Conservation (phyloP, 2,888 invertebrate genomes). For the Catocala nupta region DNA sequence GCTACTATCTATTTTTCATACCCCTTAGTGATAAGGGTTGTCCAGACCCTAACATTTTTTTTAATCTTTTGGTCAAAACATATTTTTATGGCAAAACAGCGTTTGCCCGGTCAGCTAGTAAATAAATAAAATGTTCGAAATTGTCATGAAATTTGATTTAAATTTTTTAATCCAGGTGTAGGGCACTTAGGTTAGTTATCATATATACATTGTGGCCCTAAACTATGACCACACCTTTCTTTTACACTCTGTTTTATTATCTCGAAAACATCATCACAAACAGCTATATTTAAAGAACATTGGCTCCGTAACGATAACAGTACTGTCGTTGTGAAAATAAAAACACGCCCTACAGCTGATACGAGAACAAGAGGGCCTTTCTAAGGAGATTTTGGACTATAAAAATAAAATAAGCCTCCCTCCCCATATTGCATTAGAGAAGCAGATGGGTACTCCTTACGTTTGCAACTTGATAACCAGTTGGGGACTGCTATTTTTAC, state of each 20-base stretch:
- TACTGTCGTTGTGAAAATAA: slow-evolving; percentile 22
- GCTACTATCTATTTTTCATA: too few relatives aligned
- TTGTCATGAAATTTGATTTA: too few relatives aligned
- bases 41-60: too few relatives aligned
- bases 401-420: slow-evolving; percentile 59
- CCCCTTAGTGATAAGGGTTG: too few relatives aligned
- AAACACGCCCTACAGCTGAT: slow-evolving; percentile 27
- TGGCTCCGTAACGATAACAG: slow-evolving; percentile 38
- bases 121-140: too few relatives aligned
- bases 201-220: too few relatives aligned
- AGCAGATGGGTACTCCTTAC: slow-evolving; percentile 53
- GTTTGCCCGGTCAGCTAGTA: too few relatives aligned
- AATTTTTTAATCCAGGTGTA: too few relatives aligned
- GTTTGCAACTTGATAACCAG: slow-evolving; percentile 37
- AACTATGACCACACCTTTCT: not conserved
- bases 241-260: not conserved
- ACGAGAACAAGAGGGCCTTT: slow-evolving; percentile 31
- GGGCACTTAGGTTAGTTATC: too few relatives aligned
- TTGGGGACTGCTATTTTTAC: slow-evolving; percentile 27
- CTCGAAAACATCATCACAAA: not conserved
- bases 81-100: too few relatives aligned
- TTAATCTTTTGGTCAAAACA: too few relatives aligned
- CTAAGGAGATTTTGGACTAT: slow-evolving; percentile 51
- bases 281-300: not conserved
- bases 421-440: slow-evolving; percentile 49